Percentiles rank a stretch among this genome's conserved stretches.
Conservation (phyloP, 2,113 vertebrate species). For the Jaculus jaculus region DNA sequence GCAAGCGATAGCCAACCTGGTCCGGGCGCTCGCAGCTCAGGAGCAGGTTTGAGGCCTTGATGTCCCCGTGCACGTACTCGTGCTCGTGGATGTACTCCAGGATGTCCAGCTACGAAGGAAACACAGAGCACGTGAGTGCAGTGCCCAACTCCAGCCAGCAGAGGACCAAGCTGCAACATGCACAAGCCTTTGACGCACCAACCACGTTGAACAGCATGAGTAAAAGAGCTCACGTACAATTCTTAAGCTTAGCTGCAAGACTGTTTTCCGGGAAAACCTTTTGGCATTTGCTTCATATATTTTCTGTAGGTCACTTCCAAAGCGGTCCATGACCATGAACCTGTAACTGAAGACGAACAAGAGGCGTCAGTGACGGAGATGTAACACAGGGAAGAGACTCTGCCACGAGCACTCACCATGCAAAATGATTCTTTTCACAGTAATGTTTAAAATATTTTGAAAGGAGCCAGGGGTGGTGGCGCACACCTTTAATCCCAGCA, state of each 20-base stretch:
- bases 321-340: constrained; percentile 98
- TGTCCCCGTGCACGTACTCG: constrained; percentile 97
- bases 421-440: constrained; percentile 13
- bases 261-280: constrained; percentile 92
- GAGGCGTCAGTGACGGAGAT: constrained; percentile 2
- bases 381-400: constrained; percentile 3
- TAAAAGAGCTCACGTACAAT: constrained; percentile 87
- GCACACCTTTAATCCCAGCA: too few species aligned
- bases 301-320: constrained; percentile 96
- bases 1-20: constrained; percentile 92
- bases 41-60: constrained; percentile 97
- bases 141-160: constrained; percentile 80
- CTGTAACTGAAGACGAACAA: constrained; percentile 89
- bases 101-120: constrained; percentile 88
- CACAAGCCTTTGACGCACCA: constrained; percentile 24
- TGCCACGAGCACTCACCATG: not conserved
- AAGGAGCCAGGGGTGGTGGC: too few species aligned
- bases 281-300: constrained; percentile 91
- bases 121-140: constrained; percentile 74
- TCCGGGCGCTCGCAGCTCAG: constrained; percentile 91
- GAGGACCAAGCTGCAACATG: constrained; percentile 76
- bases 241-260: constrained; percentile 93
- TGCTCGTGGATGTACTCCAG: constrained; percentile 98
- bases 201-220: constrained; percentile 22
- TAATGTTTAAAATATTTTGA: constrained; percentile 10